Evolutionary conservation across 1,140 invertebrate genomes (phyloP), one percentile per base, ranked within the genome.

Genomic region (Aplysia californica): DNA sequence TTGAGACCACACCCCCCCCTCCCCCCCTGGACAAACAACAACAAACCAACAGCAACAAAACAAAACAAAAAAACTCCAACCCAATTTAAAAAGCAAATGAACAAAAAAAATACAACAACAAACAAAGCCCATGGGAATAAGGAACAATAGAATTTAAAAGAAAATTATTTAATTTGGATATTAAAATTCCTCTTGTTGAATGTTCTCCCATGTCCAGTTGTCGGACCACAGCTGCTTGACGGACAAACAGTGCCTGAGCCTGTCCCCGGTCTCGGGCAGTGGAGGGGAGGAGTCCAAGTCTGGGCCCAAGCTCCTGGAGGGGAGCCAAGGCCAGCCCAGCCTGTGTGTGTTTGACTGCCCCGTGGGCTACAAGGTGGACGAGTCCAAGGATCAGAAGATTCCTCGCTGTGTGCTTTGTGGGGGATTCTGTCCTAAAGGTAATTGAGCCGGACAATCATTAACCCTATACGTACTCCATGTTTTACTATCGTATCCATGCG

Each of bases 271-370:
- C 23, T 35, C 31, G 2, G 31, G 21, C 1, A 26, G 23, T 29
- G 26, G n/a, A 31, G 44, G 56, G 39, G 26, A 39, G 1, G 29
- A 15, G 55, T 61, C 21, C 26, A 26, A 71, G 41, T 33, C 23
- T 10, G 35, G 23, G 20, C 59, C 61, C n/a, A 65, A 65, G 39
- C 36, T 64, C 0, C 26, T 44, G 26, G 39, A n/a, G 0, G 29
- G 38, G 4, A 23, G 38, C 10, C 18, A 3, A 1, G 29, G 29
- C 2, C 50, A 68, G 66, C 76, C 75, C 58, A 66, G 79, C 50
- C 23, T 86, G 78, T 98, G 97, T 89, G 87, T 94, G 18, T 91
- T 93, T 33, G 92, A 94, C 36, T 97, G 96, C 86, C 96, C 96
- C 0, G 87, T 90, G 29, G 93, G 94, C 10, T 95, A 93, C 87